phyloP scores from a whole-genome alignment of 2,113 vertebrate species.

The Heterotilapia buettikoferi region DNA sequence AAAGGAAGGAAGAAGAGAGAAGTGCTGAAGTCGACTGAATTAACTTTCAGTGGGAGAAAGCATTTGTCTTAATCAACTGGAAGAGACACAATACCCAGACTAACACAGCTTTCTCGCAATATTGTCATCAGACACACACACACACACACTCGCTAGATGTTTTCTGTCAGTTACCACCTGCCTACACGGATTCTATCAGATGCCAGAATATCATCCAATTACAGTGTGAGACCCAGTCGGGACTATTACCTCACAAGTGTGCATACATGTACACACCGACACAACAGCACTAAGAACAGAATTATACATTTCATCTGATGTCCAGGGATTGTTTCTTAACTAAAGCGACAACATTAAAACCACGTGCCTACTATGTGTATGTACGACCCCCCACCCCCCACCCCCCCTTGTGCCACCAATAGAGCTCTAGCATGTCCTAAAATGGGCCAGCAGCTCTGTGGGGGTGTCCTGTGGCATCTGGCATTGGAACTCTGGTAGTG shows the following conservation, averaged over 20 bases:
- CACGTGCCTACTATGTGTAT: neutral
- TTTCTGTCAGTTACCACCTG: constrained; percentile 10
- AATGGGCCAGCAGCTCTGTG: neutral
- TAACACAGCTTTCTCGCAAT: neutral
- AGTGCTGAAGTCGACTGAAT: constrained; percentile 27
- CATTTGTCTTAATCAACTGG: constrained; percentile 43
- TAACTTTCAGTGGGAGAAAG: constrained; percentile 10
- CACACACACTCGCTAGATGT: neutral
- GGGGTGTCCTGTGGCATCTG: neutral
- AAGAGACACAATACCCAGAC: constrained; percentile 1
- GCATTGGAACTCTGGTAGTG: neutral
- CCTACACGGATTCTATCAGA: neutral
- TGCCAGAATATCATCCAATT: neutral
- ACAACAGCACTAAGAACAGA: neutral
- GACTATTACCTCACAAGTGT: neutral
- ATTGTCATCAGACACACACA: neutral
- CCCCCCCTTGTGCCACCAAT: neutral
- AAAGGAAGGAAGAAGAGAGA: neutral
- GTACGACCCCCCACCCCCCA: rapidly evolving
- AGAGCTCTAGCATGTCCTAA: neutral
- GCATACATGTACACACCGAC: neutral
- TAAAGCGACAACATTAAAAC: neutral
- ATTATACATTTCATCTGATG: neutral
- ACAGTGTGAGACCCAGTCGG: neutral
- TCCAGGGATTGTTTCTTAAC: neutral